phyloP scores from a whole-genome alignment of 2,113 vertebrate genomes.

The Heterotilapia buettikoferi region DNA sequence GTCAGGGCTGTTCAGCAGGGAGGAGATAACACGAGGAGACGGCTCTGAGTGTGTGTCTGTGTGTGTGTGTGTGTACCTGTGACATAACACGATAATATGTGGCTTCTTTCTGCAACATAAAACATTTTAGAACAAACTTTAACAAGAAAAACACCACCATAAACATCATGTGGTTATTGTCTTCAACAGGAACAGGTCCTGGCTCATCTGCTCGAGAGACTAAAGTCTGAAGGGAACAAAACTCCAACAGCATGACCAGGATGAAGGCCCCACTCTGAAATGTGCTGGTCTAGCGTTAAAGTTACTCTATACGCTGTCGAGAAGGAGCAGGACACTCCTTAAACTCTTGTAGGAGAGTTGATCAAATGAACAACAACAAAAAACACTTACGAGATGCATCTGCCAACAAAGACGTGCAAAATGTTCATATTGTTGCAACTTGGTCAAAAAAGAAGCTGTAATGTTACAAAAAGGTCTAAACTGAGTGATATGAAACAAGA shows the following conservation, averaged over 20 bases:
- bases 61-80: not conserved
- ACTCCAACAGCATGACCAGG: not conserved
- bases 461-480: not conserved
- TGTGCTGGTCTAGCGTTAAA: accelerated
- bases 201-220: accelerated
- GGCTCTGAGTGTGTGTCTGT: accelerated
- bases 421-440: not conserved
- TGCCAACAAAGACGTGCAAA: not conserved
- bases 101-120: not conserved
- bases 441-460: not conserved
- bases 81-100: not conserved
- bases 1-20: not conserved
- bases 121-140: not conserved
- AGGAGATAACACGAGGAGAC: not conserved
- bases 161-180: not conserved
- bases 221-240: not conserved
- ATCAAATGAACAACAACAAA: not conserved
- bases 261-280: not conserved
- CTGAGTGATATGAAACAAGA: not conserved
- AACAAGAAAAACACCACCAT: not conserved
- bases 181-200: not conserved
- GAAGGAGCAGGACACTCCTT: not conserved
- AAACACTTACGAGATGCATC: accelerated
- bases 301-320: not conserved
- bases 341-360: not conserved